phyloP scores from a whole-genome alignment of 2,797 vertebrate genomes.

The Myiotriccus ornatus region DNA sequence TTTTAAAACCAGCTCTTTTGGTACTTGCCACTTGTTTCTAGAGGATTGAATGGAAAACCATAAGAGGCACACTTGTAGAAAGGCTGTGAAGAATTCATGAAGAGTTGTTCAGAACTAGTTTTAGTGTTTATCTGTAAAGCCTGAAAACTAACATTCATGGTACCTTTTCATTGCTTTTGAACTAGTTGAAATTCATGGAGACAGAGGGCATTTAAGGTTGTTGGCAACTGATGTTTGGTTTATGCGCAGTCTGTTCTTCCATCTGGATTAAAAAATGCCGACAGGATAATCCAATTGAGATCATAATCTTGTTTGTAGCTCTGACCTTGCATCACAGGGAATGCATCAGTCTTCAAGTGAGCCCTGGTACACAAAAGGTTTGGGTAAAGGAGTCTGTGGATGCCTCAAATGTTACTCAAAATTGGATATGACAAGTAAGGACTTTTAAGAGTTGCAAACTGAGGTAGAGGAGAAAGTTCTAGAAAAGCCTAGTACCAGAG shows the following conservation, averaged over 20 bases:
- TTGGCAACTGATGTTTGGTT: not conserved
- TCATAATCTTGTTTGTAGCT: slow-evolving; percentile 37
- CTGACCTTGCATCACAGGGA: not conserved
- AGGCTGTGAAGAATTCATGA: not conserved
- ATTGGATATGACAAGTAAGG: not conserved
- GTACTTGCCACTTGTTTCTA: not conserved
- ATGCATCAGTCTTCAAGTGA: not conserved
- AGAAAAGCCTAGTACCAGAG: not conserved
- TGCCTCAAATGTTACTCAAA: not conserved
- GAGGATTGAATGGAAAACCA: not conserved
- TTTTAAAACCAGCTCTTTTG: not conserved
- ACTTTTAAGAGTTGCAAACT: not conserved
- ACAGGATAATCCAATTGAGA: slow-evolving; percentile 6
- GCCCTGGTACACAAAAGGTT: not conserved
- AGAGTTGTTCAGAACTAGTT: not conserved
- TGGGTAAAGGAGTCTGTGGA: not conserved
- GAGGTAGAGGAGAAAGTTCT: not conserved
- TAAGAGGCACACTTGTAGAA: not conserved
- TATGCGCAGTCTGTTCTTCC: not conserved
- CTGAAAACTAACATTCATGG: not conserved
- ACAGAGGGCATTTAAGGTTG: not conserved
- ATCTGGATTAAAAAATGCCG: not conserved
- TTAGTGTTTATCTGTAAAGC: not conserved
- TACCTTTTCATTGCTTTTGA: not conserved
- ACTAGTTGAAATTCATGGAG: not conserved